phyloP scores from a whole-genome alignment of 2,888 invertebrate species.

The Eledone cirrhosa region DNA sequence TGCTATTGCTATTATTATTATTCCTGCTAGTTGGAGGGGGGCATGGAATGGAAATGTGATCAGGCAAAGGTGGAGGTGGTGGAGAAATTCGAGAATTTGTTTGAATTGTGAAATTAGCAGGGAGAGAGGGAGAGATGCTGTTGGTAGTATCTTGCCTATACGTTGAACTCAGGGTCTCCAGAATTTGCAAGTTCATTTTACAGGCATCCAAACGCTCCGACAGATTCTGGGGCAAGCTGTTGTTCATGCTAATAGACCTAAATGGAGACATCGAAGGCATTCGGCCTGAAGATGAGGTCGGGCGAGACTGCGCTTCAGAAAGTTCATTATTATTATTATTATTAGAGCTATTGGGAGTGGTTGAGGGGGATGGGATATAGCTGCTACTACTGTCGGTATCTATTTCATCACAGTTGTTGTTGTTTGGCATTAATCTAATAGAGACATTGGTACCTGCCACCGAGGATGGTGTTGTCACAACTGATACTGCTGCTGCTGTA shows the following conservation, averaged over 20 bases:
- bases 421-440: too few species aligned
- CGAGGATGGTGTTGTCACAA: neutral
- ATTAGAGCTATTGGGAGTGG: too few species aligned
- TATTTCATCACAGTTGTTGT: too few species aligned
- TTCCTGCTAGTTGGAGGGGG: neutral
- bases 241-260: slow-evolving; percentile 20
- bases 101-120: neutral
- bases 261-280: slow-evolving; percentile 15
- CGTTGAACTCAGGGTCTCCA: slow-evolving; percentile 17
- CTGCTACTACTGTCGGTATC: too few species aligned
- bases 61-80: slow-evolving; percentile 15
- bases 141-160: slow-evolving; percentile 17
- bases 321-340: too few species aligned
- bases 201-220: slow-evolving; percentile 10
- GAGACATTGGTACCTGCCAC: too few species aligned
- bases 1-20: neutral
- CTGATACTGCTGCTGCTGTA: neutral
- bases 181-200: slow-evolving; percentile 16
- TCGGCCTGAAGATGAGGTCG: neutral
- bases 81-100: slow-evolving; percentile 1
- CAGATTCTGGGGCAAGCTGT: slow-evolving; percentile 16
- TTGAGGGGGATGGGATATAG: too few species aligned
- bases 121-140: neutral
- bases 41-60: neutral
- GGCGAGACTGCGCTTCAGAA: too few species aligned